A percentile compares a stretch with the other conserved stretches of the same genome.
Conservation (phyloP, 2,888 invertebrate species). For the Eurytoma adleriae region DNA sequence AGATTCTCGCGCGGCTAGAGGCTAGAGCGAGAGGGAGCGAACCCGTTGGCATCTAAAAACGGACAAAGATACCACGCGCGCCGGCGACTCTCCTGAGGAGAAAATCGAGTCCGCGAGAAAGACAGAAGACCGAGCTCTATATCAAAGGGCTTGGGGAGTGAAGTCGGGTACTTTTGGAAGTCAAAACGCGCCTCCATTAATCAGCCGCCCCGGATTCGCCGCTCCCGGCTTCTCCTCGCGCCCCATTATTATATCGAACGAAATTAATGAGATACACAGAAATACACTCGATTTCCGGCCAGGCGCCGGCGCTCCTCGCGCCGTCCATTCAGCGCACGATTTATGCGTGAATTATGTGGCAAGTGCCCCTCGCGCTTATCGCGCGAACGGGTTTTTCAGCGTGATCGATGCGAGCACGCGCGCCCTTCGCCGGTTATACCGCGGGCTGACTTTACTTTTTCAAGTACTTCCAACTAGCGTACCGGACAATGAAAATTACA, state of each 20-base stretch:
- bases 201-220: constrained; percentile 62
- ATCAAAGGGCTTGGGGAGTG: constrained; percentile 8
- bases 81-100: background rate
- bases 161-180: constrained; percentile 66
- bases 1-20: constrained; percentile 61
- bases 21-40: constrained; percentile 13
- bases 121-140: constrained; percentile 22
- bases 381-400: constrained; percentile 39
- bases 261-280: constrained; percentile 76
- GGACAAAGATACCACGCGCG: constrained; percentile 21
- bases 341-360: constrained; percentile 46
- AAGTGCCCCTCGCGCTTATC: constrained; percentile 32
- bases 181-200: constrained; percentile 73
- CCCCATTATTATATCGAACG: constrained; percentile 74
- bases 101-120: constrained; percentile 22
- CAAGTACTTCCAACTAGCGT: no score
- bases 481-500: no score
- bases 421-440: no score
- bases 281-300: constrained; percentile 74
- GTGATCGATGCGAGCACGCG: constrained; percentile 44
- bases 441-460: no score
- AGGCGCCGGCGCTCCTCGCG: constrained; percentile 17
- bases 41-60: constrained; percentile 59
- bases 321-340: constrained; percentile 52
- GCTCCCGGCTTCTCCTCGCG: constrained; percentile 37